Evolutionary conservation across 1,140 invertebrate species (phyloP).

Genomic region (Littorina saxatilis): DNA sequence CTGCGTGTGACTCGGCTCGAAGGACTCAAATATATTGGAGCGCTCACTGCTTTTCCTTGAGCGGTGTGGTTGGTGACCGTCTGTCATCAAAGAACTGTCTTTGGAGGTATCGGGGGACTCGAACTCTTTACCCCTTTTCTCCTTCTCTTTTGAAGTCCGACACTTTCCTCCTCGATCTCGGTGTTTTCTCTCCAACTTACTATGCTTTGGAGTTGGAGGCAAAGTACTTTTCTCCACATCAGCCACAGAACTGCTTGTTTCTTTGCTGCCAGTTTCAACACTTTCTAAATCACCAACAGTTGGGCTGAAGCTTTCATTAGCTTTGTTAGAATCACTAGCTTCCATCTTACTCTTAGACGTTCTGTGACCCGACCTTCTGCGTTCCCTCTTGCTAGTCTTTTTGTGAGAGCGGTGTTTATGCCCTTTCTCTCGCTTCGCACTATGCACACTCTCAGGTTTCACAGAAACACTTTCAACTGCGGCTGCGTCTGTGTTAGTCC

Average conservation of each 20-base stretch:
- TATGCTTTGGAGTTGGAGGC: not conserved
- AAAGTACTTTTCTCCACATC: not conserved
- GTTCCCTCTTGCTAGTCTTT: slow-evolving; percentile 3
- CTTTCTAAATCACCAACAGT: not conserved
- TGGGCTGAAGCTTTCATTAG: too few species aligned
- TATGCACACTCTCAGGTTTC: too few species aligned
- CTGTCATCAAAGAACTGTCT: too few species aligned
- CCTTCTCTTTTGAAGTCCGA: not conserved
- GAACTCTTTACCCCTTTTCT: not conserved
- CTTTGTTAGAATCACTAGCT: too few species aligned
- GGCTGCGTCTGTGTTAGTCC: too few species aligned
- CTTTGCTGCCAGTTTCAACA: not conserved
- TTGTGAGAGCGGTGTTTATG: not conserved
- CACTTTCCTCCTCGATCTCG: too few species aligned
- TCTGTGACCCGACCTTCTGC: not conserved
- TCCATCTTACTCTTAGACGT: not conserved
- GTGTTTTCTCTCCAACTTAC: not conserved
- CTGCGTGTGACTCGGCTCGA: not conserved
- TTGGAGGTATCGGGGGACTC: not conserved
- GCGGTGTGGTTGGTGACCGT: too few species aligned
- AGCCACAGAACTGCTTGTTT: not conserved
- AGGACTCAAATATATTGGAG: too few species aligned
- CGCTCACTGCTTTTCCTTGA: too few species aligned
- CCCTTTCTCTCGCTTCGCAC: too few species aligned
- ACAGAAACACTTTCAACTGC: too few species aligned